These are phyloP conservation scores for Poeciliopsis presidionis DNA, from an alignment of 2,797 vertebrate genomes.

Conservation along the genomic window DNA sequence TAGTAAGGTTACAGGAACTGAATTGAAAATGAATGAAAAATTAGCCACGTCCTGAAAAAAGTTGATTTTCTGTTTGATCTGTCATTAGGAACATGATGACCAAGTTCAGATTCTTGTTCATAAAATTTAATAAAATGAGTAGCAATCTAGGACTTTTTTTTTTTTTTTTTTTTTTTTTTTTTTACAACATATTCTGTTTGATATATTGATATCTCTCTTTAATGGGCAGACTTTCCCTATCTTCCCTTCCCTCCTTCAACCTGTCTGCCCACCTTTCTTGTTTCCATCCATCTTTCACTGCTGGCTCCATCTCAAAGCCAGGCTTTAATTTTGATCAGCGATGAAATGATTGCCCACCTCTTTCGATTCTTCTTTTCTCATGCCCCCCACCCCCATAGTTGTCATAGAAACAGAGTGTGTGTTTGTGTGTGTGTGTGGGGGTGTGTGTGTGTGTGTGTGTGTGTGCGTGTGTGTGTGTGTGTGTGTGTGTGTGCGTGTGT, in stretches of 20 bases:
- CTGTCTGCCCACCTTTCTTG: conserved; percentile 19
- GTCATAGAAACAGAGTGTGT: conserved; percentile 84
- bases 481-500: conserved; percentile 43
- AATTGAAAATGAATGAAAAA: background rate
- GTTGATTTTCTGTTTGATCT: background rate
- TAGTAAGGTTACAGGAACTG: background rate
- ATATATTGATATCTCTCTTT: conserved; percentile 55
- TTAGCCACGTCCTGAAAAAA: background rate
- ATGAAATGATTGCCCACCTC: conserved; percentile 81
- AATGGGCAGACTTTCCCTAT: conserved; percentile 21
- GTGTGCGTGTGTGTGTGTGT: conserved; percentile 28
- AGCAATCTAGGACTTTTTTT: background rate
- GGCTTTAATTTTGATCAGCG: conserved; percentile 86
- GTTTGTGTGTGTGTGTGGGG: conserved; percentile 7
- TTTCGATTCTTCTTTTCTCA: conserved; percentile 67
- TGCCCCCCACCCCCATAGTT: conserved; percentile 73
- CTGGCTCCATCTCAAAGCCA: conserved; percentile 63
- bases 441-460: conserved; percentile 26
- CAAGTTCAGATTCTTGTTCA: background rate
- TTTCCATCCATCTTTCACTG: conserved; percentile 54
- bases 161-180: background rate
- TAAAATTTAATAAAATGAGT: background rate
- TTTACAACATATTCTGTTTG: conserved; percentile 26
- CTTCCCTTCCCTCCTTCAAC: conserved; percentile 3
- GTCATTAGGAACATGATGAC: background rate